A percentile compares a stretch with the other conserved stretches of the same genome.
phyloP scores from a whole-genome alignment of 2,113 vertebrate genomes.

The Platycercus adscitus region DNA sequence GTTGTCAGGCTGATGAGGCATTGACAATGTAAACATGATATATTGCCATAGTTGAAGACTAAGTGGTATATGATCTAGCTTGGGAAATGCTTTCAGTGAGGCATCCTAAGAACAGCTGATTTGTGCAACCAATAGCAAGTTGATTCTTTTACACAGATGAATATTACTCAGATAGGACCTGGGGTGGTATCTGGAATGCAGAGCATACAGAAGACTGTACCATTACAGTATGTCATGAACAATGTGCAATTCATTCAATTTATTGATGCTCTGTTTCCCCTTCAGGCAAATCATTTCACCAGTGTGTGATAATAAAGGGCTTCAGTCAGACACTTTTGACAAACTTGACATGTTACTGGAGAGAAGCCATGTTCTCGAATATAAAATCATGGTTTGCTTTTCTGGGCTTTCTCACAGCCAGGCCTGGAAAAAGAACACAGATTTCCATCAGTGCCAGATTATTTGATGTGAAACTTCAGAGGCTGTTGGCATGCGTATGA shows the following conservation, averaged over 20 bases:
- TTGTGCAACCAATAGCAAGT: background rate
- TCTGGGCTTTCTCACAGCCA: constrained; percentile 70
- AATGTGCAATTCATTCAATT: constrained; percentile 78
- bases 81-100: background rate
- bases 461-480: constrained; percentile 47
- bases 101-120: background rate
- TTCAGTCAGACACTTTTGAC: constrained; percentile 79
- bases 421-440: constrained; percentile 63
- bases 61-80: background rate
- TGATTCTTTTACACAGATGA: background rate
- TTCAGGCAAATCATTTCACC: constrained; percentile 73
- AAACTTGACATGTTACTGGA: constrained; percentile 76
- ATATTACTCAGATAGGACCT: constrained; percentile 20
- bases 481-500: background rate
- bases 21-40: background rate
- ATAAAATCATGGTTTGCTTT: constrained; percentile 69
- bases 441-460: constrained; percentile 40
- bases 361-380: constrained; percentile 69
- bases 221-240: constrained; percentile 33
- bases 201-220: constrained; percentile 30
- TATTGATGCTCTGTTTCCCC: constrained; percentile 73
- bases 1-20: background rate
- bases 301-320: constrained; percentile 56
- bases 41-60: background rate
- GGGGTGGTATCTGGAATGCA: constrained; percentile 22